Evolutionary conservation across 1,140 invertebrate genomes (phyloP), one percentile per base, ranked within the genome.

Genomic region (Microplitis mediator): DNA sequence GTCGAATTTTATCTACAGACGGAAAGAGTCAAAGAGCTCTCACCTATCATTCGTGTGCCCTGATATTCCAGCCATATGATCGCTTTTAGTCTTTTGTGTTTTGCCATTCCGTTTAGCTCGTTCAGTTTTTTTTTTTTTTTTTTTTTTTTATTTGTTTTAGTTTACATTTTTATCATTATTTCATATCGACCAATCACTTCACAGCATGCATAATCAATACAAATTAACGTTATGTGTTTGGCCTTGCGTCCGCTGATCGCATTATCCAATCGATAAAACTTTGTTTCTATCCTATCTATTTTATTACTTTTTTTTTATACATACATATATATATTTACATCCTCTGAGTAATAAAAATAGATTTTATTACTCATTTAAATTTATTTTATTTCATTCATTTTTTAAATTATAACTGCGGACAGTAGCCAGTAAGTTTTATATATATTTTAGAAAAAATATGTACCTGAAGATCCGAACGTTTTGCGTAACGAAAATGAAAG

Each of bases 1-100:
- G 68, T 72, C 75, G 78, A 77, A 81, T 82, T 81, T 78, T 75
- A 75, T 78, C 78, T 76, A 39, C 76, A 74, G 71, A 70, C 74
- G 76, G 70, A 69, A 76, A 58, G 68, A 67, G 71, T 66, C 51
- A 68, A 58, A 68, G 66, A 58, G 63, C 71, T 72, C 71, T 58
- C 54, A 68, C 54, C 51, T 68, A 68, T 68, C 66, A 50, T 45
- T 39, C 56, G 6, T 65, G 23, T 65, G 23, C 35, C 63, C 16
- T 61, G 56, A 58, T 69, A 61, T 39, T 68, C 52, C 67, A 69
- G 11, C 60, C 14, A 34, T 36, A 58, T 69, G 71, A 78, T 76
- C 71, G 74, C 70, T 58, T 60, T 60, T 34, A 32, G 9, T 45
- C 3, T 74, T 74, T 71, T 73, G 67, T 69, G 52, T 67, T 36